These are phyloP conservation scores for Ramphastos sulfuratus DNA, from an alignment of 2,113 vertebrate genomes.

Conservation along the genomic window DNA sequence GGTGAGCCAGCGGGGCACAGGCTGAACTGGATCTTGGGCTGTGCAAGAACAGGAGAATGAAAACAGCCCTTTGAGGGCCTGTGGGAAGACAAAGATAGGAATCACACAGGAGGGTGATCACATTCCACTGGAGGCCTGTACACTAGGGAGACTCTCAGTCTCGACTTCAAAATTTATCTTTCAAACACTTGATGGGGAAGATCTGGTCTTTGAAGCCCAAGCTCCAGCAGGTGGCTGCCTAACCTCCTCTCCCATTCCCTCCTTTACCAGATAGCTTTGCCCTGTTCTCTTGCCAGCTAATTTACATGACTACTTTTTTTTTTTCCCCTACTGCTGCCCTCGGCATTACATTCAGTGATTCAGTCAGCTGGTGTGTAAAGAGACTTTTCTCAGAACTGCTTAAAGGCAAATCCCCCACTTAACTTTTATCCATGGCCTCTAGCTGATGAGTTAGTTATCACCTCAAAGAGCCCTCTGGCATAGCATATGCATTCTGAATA, in stretches of 20 bases:
- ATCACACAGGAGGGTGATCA: neutral
- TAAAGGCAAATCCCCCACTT: constrained; percentile 57
- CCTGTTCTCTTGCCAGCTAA: constrained; percentile 51
- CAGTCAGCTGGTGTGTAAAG: constrained; percentile 40
- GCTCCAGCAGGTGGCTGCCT: constrained; percentile 22
- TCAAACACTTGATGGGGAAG: neutral
- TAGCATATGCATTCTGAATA: constrained; percentile 2
- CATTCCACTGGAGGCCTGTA: neutral
- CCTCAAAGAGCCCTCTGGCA: constrained; percentile 52
- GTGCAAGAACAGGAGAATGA: neutral
- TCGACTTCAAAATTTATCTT: neutral
- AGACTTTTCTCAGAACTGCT: constrained; percentile 39
- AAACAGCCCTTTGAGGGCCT: neutral
- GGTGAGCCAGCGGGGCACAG: neutral
- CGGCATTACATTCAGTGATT: constrained; percentile 35
- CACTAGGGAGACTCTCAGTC: neutral
- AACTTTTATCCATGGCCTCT: constrained; percentile 39
- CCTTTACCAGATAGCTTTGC: constrained; percentile 19
- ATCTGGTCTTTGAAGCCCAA: neutral
- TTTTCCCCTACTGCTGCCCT: constrained; percentile 8
- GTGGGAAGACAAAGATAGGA: neutral
- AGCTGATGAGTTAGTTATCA: constrained; percentile 56
- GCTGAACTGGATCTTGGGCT: neutral
- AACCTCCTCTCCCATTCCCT: constrained; percentile 15
- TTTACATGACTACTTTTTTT: constrained; percentile 34